Base-by-base conservation (phyloP, 1,140 invertebrate species). In the Pseudobourletiella spinata region DNA sequence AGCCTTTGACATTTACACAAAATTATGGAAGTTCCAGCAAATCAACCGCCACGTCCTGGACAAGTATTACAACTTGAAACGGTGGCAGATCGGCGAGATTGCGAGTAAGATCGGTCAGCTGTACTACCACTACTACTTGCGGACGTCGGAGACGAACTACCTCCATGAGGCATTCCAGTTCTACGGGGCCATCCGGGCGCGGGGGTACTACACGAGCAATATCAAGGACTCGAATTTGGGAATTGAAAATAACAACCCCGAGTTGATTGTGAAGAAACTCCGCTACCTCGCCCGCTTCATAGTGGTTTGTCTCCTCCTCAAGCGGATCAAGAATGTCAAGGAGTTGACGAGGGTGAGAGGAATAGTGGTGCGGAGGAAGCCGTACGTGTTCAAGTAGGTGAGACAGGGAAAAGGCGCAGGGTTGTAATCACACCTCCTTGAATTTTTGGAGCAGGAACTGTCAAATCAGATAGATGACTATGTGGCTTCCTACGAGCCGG, bases 81-180 rank as follows among this genome's bases (percentile, higher is more conserved):
- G 95, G 67, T 98, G 94, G 94, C 95, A 98, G 79, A 98, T 98
- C 71, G 95, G 95, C 52, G 95, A 98, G 79, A 95, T 98, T 65
- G 95, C 95, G 15, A 96, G 92, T 14, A 98, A 98, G 81, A 98
- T 98, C 75, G 95, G 94, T 64, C 95, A 98, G 78, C 84, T 98
- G 20, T 98, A 98, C 78, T 98, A 98, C 75, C 94, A 98, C 78
- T 98, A 97, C 77, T 98, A 98, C 89, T 92, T 68, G 24, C 22
- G 67, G 18, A 68, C 67, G 2, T 95, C 92, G 78, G 93, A 98
- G 79, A 95, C 90, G 26, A 93, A 90, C 76, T 96, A 97, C 76
- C 79, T 98, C 64, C 91, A 92, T 74, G 94, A 97, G 79, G 91
- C 93, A 32, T 95, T 87, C 77, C 89, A 92, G 26, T 98, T 98